These are phyloP conservation scores for Tenthredo livida DNA, from an alignment of 2,888 invertebrate genomes.

Conservation along the genomic window DNA sequence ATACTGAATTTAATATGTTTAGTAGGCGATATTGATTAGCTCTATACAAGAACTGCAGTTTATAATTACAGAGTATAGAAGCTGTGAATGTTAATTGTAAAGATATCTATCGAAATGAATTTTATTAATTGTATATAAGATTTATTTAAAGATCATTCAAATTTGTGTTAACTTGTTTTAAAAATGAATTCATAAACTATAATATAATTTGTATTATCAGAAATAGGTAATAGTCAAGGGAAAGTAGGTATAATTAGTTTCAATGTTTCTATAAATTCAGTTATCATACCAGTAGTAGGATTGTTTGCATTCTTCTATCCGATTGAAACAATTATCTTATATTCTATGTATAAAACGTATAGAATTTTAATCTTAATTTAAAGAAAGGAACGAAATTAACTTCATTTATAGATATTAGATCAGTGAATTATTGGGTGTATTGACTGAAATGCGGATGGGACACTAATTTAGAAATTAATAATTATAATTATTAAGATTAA, in stretches of 20 bases:
- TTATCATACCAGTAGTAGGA: background rate
- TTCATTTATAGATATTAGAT: background rate
- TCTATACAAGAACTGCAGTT: background rate
- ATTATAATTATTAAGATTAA: background rate
- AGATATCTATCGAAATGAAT: background rate
- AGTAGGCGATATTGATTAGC: background rate
- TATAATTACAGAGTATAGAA: background rate
- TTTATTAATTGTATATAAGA: conserved; percentile 24
- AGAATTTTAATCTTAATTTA: background rate
- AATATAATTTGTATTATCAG: background rate
- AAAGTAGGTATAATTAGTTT: background rate
- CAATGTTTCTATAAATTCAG: background rate
- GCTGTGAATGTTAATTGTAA: conserved; percentile 10
- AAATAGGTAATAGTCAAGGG: background rate
- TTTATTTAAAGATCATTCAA: conserved; percentile 7
- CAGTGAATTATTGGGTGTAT: background rate
- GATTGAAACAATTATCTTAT: background rate
- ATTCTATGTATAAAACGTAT: background rate
- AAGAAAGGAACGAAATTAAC: background rate
- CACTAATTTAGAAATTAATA: background rate
- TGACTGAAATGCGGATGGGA: conserved; percentile 12
- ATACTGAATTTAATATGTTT: background rate
- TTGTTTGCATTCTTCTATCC: background rate
- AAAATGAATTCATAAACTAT: background rate
- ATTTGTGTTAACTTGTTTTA: conserved; percentile 22